Conservation (phyloP, 2,797 vertebrate species). For the Hyperoplus immaculatus region DNA sequence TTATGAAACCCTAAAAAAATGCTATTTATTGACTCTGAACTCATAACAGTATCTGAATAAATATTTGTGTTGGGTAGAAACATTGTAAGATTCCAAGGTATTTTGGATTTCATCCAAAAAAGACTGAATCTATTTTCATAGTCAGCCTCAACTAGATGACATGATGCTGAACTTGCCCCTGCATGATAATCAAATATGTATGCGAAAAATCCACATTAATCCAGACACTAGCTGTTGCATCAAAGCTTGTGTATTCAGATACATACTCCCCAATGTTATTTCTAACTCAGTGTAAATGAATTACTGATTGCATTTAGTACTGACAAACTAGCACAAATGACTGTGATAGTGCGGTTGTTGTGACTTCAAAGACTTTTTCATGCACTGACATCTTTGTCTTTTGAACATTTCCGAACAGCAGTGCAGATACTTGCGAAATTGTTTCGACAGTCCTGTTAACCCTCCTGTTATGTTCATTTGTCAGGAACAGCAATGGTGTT, state of each 20-base stretch:
- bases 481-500: too few relatives aligned
- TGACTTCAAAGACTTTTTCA: conserved; percentile 33
- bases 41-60: conserved; percentile 19
- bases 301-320: conserved; percentile 2
- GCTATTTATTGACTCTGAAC: conserved; percentile 23
- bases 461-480: too few relatives aligned
- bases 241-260: conserved; percentile 15
- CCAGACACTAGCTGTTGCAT: conserved; percentile 20
- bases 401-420: conserved; percentile 20
- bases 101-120: conserved; percentile 1
- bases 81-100: neutral
- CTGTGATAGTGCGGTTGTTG: conserved; percentile 13
- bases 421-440: neutral
- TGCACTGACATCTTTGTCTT: conserved; percentile 12
- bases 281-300: conserved; percentile 8
- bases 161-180: neutral
- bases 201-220: conserved; percentile 18
- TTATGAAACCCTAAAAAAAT: conserved; percentile 33
- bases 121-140: conserved; percentile 3
- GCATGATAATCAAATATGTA: conserved; percentile 32
- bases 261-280: neutral
- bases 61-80: neutral
- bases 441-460: neutral
- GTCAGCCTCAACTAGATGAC: conserved; percentile 7
- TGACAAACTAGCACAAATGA: neutral